These are phyloP conservation scores for Drosophila ananassae DNA, from an alignment of 1,140 invertebrate genomes.

Conservation along the genomic window DNA sequence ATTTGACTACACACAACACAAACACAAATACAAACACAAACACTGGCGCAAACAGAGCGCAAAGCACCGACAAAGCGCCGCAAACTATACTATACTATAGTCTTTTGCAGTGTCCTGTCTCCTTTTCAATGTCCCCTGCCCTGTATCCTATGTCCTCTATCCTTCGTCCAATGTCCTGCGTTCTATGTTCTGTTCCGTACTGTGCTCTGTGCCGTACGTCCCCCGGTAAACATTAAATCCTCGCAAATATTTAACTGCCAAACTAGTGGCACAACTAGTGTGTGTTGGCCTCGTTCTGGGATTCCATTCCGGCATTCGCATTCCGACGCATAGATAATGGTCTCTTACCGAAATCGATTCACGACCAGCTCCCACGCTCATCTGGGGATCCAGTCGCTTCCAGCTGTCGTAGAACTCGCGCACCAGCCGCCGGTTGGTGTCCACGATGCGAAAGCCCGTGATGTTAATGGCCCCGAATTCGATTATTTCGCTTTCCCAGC, in stretches of 20 bases:
- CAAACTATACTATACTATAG: constrained; percentile 39
- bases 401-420: constrained; percentile 93
- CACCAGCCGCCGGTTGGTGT: constrained; percentile 90
- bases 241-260: constrained; percentile 71
- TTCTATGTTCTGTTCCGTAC: background rate
- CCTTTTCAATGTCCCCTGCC: constrained; percentile 2
- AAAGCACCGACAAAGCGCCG: constrained; percentile 47
- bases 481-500: constrained; percentile 94
- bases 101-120: constrained; percentile 4
- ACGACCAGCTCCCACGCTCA: constrained; percentile 87
- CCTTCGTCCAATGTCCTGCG: background rate
- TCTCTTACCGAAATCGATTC: constrained; percentile 92
- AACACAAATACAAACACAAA: constrained; percentile 35
- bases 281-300: constrained; percentile 16
- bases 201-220: background rate
- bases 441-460: constrained; percentile 97
- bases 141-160: constrained; percentile 1
- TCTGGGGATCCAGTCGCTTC: constrained; percentile 89
- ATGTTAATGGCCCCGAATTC: constrained; percentile 98
- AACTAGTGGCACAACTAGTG: constrained; percentile 24
- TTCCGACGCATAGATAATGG: background rate
- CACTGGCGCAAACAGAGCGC: constrained; percentile 32
- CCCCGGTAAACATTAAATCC: constrained; percentile 68
- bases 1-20: constrained; percentile 59
- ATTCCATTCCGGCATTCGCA: constrained; percentile 5